These are phyloP conservation scores for Poecile montanus DNA, from an alignment of 2,797 vertebrate species.

Conservation along the genomic window DNA sequence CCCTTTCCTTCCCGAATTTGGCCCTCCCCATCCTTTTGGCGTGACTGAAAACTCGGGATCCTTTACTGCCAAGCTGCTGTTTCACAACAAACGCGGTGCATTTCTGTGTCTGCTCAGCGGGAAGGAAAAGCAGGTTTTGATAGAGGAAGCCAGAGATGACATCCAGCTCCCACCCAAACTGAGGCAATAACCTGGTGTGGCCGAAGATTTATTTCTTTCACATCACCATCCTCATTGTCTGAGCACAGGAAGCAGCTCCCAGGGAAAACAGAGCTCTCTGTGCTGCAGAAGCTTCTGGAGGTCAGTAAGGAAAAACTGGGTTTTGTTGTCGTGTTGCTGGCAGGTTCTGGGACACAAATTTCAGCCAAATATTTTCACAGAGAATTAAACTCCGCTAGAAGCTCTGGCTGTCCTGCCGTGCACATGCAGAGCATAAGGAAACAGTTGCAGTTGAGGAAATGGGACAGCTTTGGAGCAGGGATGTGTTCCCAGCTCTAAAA, in stretches of 20 bases:
- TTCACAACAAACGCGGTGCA: not conserved
- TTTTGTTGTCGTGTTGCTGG: not conserved
- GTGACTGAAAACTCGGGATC: not conserved
- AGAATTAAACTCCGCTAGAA: constrained; percentile 24
- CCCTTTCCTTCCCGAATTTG: not conserved
- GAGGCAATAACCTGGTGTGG: not conserved
- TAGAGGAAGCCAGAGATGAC: not conserved
- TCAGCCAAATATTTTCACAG: not conserved
- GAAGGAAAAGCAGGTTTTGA: not conserved
- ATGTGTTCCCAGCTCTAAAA: not conserved
- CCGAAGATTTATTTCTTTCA: not conserved
- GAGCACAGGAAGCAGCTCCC: not conserved
- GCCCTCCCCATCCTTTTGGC: not conserved
- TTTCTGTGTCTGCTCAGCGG: not conserved
- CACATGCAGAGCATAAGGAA: not conserved
- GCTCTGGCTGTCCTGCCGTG: not conserved
- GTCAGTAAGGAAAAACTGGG: not conserved
- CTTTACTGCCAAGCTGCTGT: not conserved
- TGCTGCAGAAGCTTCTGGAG: not conserved
- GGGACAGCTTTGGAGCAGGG: not conserved
- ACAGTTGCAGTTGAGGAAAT: not conserved
- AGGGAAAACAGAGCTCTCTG: not conserved
- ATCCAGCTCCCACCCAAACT: not conserved
- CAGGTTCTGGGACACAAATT: not conserved
- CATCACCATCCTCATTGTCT: not conserved